Base-by-base conservation (phyloP, 2,113 vertebrate genomes). In the Scytalopus superciliaris region DNA sequence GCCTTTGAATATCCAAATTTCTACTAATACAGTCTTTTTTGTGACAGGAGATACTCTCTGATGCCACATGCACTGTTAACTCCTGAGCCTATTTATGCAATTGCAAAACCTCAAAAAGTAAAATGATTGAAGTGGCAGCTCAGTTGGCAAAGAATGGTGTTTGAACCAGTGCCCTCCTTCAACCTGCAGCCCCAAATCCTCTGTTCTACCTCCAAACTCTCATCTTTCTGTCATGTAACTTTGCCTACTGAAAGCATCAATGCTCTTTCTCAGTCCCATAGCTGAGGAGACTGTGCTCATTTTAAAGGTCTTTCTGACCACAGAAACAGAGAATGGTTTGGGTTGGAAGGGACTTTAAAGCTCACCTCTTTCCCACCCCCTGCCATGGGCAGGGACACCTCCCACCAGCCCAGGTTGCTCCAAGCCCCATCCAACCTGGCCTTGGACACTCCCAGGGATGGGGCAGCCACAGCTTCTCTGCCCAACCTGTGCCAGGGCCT, bases 171-270 rank as follows among this genome's bases (percentile, higher is more conserved):
- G 31, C 8, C 23, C 27, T 53, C 24, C 35, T 76, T 27, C 31
- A 11, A 2, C 3, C 42, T 12, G 19, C 5, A 45, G 39, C 24
- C 53, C 50, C 1, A 0, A 14, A 21, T 31, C 2, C 37, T 33
- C 57, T 23, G 23, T 5, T 22, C n/a, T 45, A 6, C 16, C 40
- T 53, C 63, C 37, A 22, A 15, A 14, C 7, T 19, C 2, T 0
- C 35, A 4, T 2, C 40, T 72, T 21, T 25, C 24, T 22, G 21
- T 44, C 1, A 0, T 4, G 1, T 28, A 16, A 14, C 37, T n/a
- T 33, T 24, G 4, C 42, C 53, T n/a, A 7, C 80, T 27, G 7
- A 13, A 31, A 66, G 56, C 52, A 53, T 49, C 62, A 55, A 24
- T 6, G 8, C 11, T 21, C 19, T 50, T 21, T n/a, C 19, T 25